phyloP scores from a whole-genome alignment of 2,797 vertebrate species.

The Falco concolor region DNA sequence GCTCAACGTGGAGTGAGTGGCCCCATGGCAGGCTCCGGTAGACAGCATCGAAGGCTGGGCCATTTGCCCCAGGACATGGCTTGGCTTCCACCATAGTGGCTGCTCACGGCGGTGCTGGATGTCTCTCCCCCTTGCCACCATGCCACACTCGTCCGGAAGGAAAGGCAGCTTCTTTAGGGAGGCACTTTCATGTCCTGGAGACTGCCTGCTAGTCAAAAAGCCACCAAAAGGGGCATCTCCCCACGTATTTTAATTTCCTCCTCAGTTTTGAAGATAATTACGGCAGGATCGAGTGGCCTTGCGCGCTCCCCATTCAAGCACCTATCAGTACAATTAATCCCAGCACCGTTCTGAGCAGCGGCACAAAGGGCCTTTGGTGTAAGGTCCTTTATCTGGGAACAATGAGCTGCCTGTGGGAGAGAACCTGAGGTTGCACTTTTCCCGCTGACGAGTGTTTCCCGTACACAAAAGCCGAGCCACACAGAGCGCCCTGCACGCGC shows the following conservation, averaged over 20 bases:
- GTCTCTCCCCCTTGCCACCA: neutral
- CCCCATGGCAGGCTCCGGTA: fast-evolving
- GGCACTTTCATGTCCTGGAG: neutral
- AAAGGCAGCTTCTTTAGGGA: neutral
- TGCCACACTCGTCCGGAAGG: neutral
- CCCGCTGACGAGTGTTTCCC: constrained; percentile 64
- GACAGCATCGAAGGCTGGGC: neutral
- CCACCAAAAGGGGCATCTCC: constrained; percentile 25
- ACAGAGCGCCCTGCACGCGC: neutral
- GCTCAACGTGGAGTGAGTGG: fast-evolving
- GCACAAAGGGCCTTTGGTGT: constrained; percentile 70
- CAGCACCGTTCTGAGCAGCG: constrained; percentile 23
- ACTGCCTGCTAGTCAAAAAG: neutral
- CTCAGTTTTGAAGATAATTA: constrained; percentile 59
- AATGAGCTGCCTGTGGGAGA: constrained; percentile 72
- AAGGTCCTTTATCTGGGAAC: constrained; percentile 71
- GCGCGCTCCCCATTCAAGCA: constrained; percentile 60
- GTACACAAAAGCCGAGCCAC: constrained; percentile 63
- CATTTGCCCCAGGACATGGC: neutral
- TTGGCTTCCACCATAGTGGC: neutral
- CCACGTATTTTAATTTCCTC: constrained; percentile 25
- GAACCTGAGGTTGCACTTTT: constrained; percentile 73
- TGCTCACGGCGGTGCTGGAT: fast-evolving
- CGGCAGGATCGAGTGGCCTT: constrained; percentile 18
- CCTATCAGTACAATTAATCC: constrained; percentile 75